Evolutionary conservation across 2,797 vertebrate genomes (phyloP).

Genomic region (Pogoniulus pusillus): DNA sequence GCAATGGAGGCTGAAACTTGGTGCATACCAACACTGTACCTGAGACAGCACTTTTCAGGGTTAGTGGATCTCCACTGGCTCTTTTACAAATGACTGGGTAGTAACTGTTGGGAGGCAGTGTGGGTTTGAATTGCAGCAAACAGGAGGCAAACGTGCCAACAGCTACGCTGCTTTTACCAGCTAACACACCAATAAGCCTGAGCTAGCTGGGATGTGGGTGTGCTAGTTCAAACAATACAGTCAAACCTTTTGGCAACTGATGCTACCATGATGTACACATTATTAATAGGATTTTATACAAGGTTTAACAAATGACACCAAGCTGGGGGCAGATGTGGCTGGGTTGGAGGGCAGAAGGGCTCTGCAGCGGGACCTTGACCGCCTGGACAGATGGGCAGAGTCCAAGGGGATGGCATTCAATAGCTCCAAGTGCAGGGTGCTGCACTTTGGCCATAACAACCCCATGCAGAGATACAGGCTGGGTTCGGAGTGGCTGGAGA

Average conservation of each 20-base stretch:
- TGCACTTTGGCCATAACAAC: too few species aligned
- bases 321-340: too few species aligned
- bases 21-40: neutral
- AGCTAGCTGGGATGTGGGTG: neutral
- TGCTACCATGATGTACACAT: fast-evolving
- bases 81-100: neutral
- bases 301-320: neutral
- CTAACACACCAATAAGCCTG: neutral
- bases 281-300: neutral
- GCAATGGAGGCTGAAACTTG: neutral
- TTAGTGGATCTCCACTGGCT: neutral
- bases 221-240: neutral
- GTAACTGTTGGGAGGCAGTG: neutral
- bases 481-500: too few species aligned
- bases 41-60: neutral
- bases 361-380: too few species aligned
- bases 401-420: too few species aligned
- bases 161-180: neutral
- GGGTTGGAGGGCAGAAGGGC: too few species aligned
- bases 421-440: too few species aligned
- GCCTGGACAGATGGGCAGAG: too few species aligned
- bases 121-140: neutral
- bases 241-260: neutral
- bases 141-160: neutral
- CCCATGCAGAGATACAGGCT: too few species aligned